These are phyloP conservation scores for Salmo trutta DNA, from an alignment of 2,797 vertebrate species.

Conservation along the genomic window DNA sequence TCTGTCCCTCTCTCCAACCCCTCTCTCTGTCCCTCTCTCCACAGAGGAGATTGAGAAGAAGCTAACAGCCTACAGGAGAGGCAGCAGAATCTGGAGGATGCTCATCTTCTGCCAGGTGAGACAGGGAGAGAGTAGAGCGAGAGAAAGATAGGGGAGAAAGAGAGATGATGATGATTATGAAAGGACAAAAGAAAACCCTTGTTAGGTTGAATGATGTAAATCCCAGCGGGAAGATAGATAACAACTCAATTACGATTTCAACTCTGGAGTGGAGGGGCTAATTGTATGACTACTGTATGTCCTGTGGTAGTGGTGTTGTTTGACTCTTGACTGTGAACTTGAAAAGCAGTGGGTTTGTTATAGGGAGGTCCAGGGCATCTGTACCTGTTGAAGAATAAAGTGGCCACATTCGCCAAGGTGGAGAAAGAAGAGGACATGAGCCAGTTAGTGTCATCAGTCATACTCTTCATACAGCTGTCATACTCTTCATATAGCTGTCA, in stretches of 20 bases:
- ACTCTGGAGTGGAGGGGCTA: background rate
- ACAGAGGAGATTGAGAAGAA: slow-evolving; percentile 99
- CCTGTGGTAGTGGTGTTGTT: background rate
- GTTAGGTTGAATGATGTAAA: background rate
- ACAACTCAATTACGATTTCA: slow-evolving; percentile 15
- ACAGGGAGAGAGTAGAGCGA: slow-evolving; percentile 8
- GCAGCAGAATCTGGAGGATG: slow-evolving; percentile 97
- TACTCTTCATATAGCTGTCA: too few relatives aligned
- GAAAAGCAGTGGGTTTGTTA: slow-evolving; percentile 23
- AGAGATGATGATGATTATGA: background rate
- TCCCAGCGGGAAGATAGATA: slow-evolving; percentile 3
- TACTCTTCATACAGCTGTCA: too few relatives aligned
- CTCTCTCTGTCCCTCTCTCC: background rate
- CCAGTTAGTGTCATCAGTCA: slow-evolving; percentile 82
- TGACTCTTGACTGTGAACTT: background rate
- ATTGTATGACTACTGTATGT: background rate
- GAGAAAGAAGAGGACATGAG: slow-evolving; percentile 99
- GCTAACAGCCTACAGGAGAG: slow-evolving; percentile 90
- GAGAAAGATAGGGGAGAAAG: background rate
- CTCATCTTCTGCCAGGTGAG: slow-evolving; percentile 97
- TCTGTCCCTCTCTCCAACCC: background rate
- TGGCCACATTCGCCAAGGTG: slow-evolving; percentile 98
- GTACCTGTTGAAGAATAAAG: slow-evolving; percentile 97
- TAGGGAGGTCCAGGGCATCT: slow-evolving; percentile 96
- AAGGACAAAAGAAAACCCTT: background rate